Evolutionary conservation across 1,140 invertebrate species (phyloP).

Genomic region (Bombus waltoni): DNA sequence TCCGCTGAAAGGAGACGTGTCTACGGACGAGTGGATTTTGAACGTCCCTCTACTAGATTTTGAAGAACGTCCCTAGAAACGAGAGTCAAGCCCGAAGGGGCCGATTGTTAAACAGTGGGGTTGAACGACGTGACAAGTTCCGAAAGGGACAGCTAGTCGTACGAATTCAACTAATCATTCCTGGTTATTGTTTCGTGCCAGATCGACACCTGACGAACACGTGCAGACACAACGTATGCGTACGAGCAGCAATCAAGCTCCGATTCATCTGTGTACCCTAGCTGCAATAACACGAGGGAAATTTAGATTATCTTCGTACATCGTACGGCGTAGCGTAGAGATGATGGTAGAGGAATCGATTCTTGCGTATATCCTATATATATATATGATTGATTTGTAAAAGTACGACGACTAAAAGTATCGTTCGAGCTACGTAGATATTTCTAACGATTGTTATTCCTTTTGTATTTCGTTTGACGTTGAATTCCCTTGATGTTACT

Average conservation of each 20-base stretch:
- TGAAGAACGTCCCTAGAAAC: constrained; percentile 35
- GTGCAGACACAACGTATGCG: no score
- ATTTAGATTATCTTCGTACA: background rate
- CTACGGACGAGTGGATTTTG: constrained; percentile 50
- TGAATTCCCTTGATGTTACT: background rate
- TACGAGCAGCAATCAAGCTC: background rate
- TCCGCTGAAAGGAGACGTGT: background rate
- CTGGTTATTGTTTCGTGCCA: background rate
- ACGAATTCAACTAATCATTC: background rate
- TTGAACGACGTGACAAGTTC: background rate
- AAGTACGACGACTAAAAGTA: no score
- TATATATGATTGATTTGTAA: no score
- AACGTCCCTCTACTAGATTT: constrained; percentile 29
- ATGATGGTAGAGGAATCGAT: no score
- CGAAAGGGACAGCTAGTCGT: constrained; percentile 3
- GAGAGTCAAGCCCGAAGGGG: background rate
- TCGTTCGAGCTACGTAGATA: background rate
- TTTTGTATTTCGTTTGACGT: background rate
- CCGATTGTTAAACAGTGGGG: constrained; percentile 16
- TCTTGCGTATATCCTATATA: no score
- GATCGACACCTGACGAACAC: background rate
- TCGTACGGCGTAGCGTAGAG: background rate
- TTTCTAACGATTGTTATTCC: background rate
- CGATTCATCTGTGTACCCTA: no score
- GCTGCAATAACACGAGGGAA: background rate